Percentiles rank a stretch among this genome's conserved stretches.
These are phyloP conservation scores for Mimachlamys varia DNA, from an alignment of 2,888 invertebrate genomes.

Conservation along the genomic window DNA sequence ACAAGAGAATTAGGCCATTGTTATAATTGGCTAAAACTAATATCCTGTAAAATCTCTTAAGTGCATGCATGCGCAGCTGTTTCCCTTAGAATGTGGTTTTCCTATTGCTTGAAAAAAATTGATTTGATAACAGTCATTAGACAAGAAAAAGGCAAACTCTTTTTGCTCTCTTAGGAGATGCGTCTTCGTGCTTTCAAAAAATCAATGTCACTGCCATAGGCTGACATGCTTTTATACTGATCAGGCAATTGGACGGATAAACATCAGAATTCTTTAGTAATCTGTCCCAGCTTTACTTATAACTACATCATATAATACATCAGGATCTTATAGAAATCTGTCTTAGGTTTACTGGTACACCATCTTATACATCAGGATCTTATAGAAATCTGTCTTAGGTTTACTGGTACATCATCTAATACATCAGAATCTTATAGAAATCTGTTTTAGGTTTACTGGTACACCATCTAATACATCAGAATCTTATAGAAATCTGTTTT, in stretches of 20 bases:
- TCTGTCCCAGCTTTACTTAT: not conserved
- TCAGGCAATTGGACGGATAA: not conserved
- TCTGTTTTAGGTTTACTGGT: too few species aligned
- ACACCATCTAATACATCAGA: too few species aligned
- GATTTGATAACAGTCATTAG: slow-evolving; percentile 36
- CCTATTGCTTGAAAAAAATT: slow-evolving; percentile 11
- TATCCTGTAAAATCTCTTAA: slow-evolving; percentile 31
- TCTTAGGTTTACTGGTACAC: too few species aligned
- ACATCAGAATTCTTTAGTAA: not conserved
- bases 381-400: too few species aligned
- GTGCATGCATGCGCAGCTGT: slow-evolving; percentile 25
- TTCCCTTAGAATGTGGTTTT: slow-evolving; percentile 13
- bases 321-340: too few species aligned
- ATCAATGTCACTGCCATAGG: slow-evolving; percentile 17
- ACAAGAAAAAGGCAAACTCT: slow-evolving; percentile 19
- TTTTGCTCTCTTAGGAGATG: slow-evolving; percentile 23
- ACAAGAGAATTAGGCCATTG: slow-evolving; percentile 31
- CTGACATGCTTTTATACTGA: not conserved
- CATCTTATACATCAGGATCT: too few species aligned
- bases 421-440: too few species aligned
- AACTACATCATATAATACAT: not conserved
- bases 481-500: too few species aligned
- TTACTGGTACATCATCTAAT: too few species aligned
- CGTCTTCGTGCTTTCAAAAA: slow-evolving; percentile 7
- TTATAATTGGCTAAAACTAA: slow-evolving; percentile 31